Percentiles rank a stretch among this genome's conserved stretches.
Conservation (phyloP, 2,797 vertebrate species). For the Neopelma chrysocephalum region DNA sequence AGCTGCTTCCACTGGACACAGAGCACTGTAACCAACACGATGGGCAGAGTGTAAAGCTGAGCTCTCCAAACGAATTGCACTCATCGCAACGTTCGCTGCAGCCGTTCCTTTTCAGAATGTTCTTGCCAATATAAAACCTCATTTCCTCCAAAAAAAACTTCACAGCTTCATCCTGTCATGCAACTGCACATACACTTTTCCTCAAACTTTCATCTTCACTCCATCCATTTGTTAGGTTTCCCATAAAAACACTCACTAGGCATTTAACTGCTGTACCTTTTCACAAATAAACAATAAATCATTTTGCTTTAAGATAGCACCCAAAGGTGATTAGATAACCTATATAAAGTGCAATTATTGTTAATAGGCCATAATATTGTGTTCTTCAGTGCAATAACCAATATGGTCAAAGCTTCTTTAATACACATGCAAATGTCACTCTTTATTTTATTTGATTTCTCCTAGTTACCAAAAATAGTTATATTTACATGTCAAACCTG, state of each 20-base stretch:
- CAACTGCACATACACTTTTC: background rate
- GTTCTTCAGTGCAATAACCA: conserved; percentile 86
- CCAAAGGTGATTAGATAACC: conserved; percentile 77
- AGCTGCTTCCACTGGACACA: conserved; percentile 81
- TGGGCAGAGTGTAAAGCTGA: conserved; percentile 49
- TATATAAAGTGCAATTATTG: conserved; percentile 88
- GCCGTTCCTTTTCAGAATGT: conserved; percentile 7
- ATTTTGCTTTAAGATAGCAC: conserved; percentile 78
- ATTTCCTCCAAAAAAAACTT: conserved; percentile 9
- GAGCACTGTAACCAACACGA: conserved; percentile 75
- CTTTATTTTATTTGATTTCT: conserved; percentile 49
- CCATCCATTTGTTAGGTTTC: conserved; percentile 21
- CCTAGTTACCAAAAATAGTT: conserved; percentile 64
- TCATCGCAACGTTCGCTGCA: conserved; percentile 61
- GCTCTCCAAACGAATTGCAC: conserved; percentile 73
- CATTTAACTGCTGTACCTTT: conserved; percentile 66
- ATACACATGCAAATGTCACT: conserved; percentile 78
- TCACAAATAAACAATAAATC: conserved; percentile 64
- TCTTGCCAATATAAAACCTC: conserved; percentile 46
- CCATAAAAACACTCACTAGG: conserved; percentile 60
- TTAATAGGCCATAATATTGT: conserved; percentile 75
- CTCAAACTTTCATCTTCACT: conserved; percentile 31
- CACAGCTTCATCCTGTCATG: conserved; percentile 30
- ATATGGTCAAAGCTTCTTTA: conserved; percentile 78
- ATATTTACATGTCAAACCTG: conserved; percentile 71